Conservation (phyloP, 2,888 invertebrate genomes). For the Oscheius onirici region DNA sequence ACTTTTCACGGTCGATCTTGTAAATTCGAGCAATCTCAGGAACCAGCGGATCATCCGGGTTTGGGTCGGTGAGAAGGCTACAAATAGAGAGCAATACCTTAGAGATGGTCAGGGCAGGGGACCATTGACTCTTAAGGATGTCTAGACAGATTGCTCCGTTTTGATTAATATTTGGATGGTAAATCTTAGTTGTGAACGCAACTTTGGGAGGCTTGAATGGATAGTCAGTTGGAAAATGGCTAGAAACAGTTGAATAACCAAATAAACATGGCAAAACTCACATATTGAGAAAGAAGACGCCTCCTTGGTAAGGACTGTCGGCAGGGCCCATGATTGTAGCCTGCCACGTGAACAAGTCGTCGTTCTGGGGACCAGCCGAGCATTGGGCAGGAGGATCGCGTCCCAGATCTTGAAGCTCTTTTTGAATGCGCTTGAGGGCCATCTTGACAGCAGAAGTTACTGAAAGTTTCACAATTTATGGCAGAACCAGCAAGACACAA, state of each 20-base stretch:
- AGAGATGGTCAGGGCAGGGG: not conserved
- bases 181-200: not conserved
- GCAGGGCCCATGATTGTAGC: conserved; percentile 4
- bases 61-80: not conserved
- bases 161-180: not conserved
- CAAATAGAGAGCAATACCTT: conserved; percentile 1
- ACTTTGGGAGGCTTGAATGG: conserved; percentile 6
- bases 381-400: conserved; percentile 3
- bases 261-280: too few relatives aligned
- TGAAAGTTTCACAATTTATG: too few relatives aligned
- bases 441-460: not conserved
- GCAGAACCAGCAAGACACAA: too few relatives aligned
- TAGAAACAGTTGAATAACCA: too few relatives aligned
- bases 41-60: not conserved
- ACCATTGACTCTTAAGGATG: not conserved
- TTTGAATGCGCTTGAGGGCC: not conserved
- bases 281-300: not conserved
- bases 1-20: not conserved
- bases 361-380: not conserved
- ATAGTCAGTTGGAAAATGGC: not conserved
- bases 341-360: not conserved
- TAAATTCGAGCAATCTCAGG: conserved; percentile 2
- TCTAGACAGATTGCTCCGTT: not conserved
- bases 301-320: not conserved
- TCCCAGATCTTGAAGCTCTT: not conserved